Conservation (phyloP, 2,797 vertebrate species). For the Anableps anableps region DNA sequence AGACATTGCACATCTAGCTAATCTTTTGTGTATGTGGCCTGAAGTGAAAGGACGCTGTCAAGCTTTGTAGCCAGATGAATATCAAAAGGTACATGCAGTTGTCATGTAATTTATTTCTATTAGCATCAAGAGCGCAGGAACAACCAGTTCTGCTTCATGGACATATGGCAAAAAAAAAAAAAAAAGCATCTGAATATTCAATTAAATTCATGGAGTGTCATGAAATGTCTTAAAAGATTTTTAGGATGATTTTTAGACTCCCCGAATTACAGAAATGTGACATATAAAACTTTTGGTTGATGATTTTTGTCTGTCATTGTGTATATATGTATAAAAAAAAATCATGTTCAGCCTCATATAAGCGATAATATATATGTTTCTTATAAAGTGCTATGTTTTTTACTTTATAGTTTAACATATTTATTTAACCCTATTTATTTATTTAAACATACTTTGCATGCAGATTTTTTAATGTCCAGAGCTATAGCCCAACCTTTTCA, state of each 20-base stretch:
- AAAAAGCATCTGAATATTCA: background rate
- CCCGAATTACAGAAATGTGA: background rate
- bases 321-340: constrained; percentile 10
- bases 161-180: constrained; percentile 5
- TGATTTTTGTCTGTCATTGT: constrained; percentile 10
- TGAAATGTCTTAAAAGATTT: background rate
- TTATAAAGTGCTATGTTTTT: constrained; percentile 36
- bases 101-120: constrained; percentile 22
- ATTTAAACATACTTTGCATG: constrained; percentile 63
- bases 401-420: constrained; percentile 30
- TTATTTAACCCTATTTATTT: constrained; percentile 39
- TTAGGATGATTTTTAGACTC: background rate
- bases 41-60: background rate
- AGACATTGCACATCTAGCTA: background rate
- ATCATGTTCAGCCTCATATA: constrained; percentile 55
- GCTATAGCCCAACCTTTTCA: constrained; percentile 35
- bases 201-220: background rate
- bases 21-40: background rate
- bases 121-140: constrained; percentile 29
- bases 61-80: background rate
- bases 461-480: constrained; percentile 16
- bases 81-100: constrained; percentile 42
- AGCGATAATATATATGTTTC: constrained; percentile 33
- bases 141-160: constrained; percentile 19
- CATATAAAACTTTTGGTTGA: constrained; percentile 1